Conservation (phyloP, 2,888 invertebrate genomes). For the Isoperla grammatica region DNA sequence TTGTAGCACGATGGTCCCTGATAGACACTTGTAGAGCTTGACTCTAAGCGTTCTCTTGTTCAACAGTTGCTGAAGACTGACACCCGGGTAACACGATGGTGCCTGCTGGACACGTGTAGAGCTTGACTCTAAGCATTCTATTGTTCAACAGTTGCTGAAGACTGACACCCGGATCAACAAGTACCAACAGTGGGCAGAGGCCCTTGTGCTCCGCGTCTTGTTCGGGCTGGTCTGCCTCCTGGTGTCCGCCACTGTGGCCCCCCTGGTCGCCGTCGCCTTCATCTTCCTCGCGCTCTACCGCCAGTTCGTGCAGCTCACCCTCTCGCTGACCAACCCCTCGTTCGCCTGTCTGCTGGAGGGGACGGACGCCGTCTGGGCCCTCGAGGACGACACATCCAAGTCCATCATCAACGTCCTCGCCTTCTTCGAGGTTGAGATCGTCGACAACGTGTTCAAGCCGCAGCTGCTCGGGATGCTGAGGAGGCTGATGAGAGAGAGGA, state of each 20-base stretch:
- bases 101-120: too few relatives aligned
- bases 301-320: background rate
- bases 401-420: constrained; percentile 49
- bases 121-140: too few relatives aligned
- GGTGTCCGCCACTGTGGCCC: constrained; percentile 1
- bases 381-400: constrained; percentile 46
- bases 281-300: constrained; percentile 15
- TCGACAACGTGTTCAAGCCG: constrained; percentile 27
- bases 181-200: constrained; percentile 7
- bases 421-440: constrained; percentile 42
- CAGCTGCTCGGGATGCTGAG: constrained; percentile 32
- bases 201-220: constrained; percentile 11
- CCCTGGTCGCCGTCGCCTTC: constrained; percentile 9
- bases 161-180: background rate
- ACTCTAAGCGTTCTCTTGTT: too few relatives aligned
- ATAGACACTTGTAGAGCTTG: too few relatives aligned
- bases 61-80: background rate
- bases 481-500: constrained; percentile 26
- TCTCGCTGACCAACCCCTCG: constrained; percentile 24
- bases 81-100: too few relatives aligned
- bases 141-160: background rate
- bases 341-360: constrained; percentile 49
- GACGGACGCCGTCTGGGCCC: constrained; percentile 50
- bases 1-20: too few relatives aligned
- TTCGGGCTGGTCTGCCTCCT: constrained; percentile 21